A percentile compares a stretch with the other conserved stretches of the same genome.
Evolutionary conservation across 1,140 invertebrate genomes (phyloP).

Genomic region (Sitobion miscanthi): DNA sequence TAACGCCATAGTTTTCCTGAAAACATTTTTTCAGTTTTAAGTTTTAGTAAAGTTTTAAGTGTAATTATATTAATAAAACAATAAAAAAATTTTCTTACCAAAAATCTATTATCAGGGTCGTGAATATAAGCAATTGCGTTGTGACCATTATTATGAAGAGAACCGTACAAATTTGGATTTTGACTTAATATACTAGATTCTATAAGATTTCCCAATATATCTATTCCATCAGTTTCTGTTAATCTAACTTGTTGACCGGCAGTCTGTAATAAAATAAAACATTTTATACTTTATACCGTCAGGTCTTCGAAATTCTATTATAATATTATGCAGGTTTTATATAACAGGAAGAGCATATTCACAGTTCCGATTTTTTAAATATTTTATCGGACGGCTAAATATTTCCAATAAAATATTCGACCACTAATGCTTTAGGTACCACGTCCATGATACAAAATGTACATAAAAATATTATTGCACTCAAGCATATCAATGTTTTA

Average conservation of each 20-base stretch:
- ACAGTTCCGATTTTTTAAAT: no score
- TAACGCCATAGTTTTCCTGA: constrained; percentile 71
- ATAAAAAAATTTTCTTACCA: constrained; percentile 63
- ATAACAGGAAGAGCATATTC: no score
- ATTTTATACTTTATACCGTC: not conserved
- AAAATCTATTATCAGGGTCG: constrained; percentile 75
- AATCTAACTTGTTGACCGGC: constrained; percentile 64
- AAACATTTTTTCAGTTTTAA: not conserved
- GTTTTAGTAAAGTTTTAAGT: no score
- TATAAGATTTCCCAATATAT: constrained; percentile 80
- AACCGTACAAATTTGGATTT: constrained; percentile 75
- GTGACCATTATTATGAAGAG: constrained; percentile 77
- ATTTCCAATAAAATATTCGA: no score
- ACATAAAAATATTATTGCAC: no score
- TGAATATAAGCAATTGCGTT: constrained; percentile 73
- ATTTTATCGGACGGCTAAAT: no score
- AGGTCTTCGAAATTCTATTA: no score
- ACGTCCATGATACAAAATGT: no score
- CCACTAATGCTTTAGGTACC: no score
- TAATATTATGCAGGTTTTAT: no score
- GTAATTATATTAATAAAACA: not conserved
- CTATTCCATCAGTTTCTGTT: constrained; percentile 75
- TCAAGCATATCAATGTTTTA: no score
- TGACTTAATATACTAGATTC: constrained; percentile 75
- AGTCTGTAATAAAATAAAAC: constrained; percentile 55